These are phyloP conservation scores for Polypedilum pembai DNA, from an alignment of 1,140 invertebrate genomes.

Conservation along the genomic window DNA sequence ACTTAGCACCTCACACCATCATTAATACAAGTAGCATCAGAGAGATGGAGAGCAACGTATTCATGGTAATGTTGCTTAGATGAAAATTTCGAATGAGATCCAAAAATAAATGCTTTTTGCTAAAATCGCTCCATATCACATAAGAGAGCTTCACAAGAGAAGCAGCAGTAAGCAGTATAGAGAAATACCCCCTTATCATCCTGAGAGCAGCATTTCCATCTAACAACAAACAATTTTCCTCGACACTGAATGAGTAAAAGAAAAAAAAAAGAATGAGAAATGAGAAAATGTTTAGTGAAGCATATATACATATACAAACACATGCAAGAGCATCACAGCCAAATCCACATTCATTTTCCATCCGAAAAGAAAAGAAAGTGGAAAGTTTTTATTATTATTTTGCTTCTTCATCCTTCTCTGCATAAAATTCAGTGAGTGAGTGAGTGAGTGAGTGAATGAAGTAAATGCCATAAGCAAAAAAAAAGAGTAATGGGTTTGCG, in stretches of 20 bases:
- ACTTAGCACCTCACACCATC: background rate
- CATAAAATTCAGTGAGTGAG: too few relatives aligned
- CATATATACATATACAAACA: background rate
- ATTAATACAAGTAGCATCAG: background rate
- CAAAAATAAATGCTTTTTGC: slow-evolving; percentile 7
- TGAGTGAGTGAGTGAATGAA: too few relatives aligned
- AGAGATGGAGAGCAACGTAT: background rate
- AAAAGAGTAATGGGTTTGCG: slow-evolving; percentile 7
- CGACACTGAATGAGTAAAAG: too few relatives aligned
- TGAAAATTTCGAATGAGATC: background rate
- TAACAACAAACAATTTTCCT: slow-evolving; percentile 13
- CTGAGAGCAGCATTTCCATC: slow-evolving; percentile 4
- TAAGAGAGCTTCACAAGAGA: background rate
- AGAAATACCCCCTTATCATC: slow-evolving; percentile 16
- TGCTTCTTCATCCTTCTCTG: too few relatives aligned
- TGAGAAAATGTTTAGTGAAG: background rate
- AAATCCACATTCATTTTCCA: slow-evolving; percentile 9
- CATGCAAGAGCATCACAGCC: background rate
- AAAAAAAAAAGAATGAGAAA: background rate
- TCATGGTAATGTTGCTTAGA: background rate
- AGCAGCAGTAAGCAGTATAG: background rate
- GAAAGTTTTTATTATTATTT: slow-evolving; percentile 8
- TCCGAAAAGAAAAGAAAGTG: background rate
- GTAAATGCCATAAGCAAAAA: background rate
- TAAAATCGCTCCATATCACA: background rate